Conservation (phyloP, 2,797 vertebrate species). For the Miichthys miiuy region DNA sequence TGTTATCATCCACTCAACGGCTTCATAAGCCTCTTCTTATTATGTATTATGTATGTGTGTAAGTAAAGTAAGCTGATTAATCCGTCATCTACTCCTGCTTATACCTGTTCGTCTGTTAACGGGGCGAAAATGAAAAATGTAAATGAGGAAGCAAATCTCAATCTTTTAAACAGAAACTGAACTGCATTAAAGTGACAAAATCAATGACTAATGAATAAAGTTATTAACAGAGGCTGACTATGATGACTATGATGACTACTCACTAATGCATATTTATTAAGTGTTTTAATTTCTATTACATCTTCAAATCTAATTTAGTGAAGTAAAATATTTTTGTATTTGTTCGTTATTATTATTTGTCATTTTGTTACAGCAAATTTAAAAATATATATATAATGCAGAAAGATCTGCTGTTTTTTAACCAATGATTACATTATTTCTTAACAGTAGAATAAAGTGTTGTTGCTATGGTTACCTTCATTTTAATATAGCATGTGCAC, state of each 20-base stretch:
- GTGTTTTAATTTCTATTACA: not conserved
- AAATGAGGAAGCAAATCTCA: not conserved
- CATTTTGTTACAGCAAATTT: not conserved
- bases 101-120: not conserved
- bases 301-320: not conserved
- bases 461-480: slow-evolving; percentile 47
- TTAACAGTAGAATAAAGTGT: not conserved
- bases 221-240: not conserved
- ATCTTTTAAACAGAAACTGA: not conserved
- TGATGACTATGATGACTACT: not conserved
- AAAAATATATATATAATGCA: not conserved
- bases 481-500: slow-evolving; percentile 17
- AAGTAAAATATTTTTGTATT: not conserved
- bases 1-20: slow-evolving; percentile 40
- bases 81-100: not conserved
- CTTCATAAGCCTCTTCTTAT: not conserved
- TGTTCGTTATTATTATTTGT: not conserved
- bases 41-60: not conserved
- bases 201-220: not conserved
- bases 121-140: not conserved
- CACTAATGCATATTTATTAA: not conserved
- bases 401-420: not conserved
- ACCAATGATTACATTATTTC: not conserved
- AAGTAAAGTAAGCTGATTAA: slow-evolving; percentile 13
- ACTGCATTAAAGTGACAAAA: not conserved